Conservation (phyloP, 2,797 vertebrate species). For the Acrossocheilus wenchowensis region DNA sequence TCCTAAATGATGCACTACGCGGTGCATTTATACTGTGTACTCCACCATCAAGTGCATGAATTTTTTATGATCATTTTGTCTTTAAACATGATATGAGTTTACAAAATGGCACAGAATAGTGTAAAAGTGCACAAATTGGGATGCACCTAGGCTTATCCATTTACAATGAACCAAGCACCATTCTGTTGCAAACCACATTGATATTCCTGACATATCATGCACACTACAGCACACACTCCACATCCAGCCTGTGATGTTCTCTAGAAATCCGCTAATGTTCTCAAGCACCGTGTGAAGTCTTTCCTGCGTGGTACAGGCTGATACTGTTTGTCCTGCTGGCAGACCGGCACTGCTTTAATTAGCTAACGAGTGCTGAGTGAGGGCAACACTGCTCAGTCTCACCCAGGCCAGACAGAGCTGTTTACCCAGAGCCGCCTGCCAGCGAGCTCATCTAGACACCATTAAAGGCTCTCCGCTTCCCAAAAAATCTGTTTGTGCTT, state of each 20-base stretch:
- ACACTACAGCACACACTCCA: neutral
- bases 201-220: neutral
- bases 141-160: neutral
- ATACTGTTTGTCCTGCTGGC: slow-evolving; percentile 59
- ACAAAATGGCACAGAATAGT: neutral
- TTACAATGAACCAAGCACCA: neutral
- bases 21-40: no score
- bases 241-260: neutral
- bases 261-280: neutral
- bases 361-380: slow-evolving; percentile 59
- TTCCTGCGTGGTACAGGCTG: slow-evolving; percentile 50
- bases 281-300: neutral
- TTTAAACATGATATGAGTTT: no score
- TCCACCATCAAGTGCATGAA: no score
- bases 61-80: no score
- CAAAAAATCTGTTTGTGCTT: slow-evolving; percentile 21
- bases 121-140: neutral
- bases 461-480: slow-evolving; percentile 49
- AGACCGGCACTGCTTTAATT: slow-evolving; percentile 61
- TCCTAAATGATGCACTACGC: no score
- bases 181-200: neutral
- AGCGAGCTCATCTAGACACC: slow-evolving; percentile 64
- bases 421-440: slow-evolving; percentile 63
- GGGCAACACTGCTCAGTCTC: slow-evolving; percentile 54
- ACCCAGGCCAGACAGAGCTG: slow-evolving; percentile 61